phyloP scores from a whole-genome alignment of 1,140 invertebrate species.

The Brachystomella parvula region DNA sequence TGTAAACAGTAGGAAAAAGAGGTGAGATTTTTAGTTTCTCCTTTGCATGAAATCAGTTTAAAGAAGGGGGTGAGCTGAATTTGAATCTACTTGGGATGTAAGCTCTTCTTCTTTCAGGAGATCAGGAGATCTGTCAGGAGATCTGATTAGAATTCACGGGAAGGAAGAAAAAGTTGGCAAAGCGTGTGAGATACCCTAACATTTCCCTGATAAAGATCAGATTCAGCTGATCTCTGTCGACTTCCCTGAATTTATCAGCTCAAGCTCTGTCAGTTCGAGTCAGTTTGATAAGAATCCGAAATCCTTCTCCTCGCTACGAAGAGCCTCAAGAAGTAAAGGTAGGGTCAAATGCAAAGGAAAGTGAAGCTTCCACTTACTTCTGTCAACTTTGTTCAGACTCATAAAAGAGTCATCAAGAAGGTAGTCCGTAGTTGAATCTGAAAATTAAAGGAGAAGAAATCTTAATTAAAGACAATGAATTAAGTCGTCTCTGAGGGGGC shows the following conservation, averaged over 20 bases:
- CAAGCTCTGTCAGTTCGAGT: neutral
- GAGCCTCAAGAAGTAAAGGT: neutral
- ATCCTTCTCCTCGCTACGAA: neutral
- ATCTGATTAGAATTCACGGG: slow-evolving; percentile 6
- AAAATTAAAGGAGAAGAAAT: slow-evolving; percentile 47
- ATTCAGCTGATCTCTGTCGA: neutral
- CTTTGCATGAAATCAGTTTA: neutral
- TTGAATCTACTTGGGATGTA: neutral
- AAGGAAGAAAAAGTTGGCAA: neutral
- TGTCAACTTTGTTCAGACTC: slow-evolving; percentile 53
- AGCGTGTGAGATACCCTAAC: neutral
- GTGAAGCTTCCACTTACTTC: slow-evolving; percentile 20
- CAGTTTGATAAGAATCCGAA: neutral
- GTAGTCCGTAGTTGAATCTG: slow-evolving; percentile 84
- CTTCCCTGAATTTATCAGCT: slow-evolving; percentile 3
- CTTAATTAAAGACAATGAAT: too few relatives aligned
- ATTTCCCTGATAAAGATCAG: neutral
- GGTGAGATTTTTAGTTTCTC: neutral
- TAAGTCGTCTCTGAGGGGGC: too few relatives aligned
- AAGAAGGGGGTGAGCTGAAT: neutral
- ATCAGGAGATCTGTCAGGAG: neutral
- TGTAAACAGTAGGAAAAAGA: neutral
- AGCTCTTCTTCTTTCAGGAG: neutral
- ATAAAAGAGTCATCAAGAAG: slow-evolving; percentile 82
- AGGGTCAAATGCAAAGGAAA: neutral